phyloP scores from a whole-genome alignment of 1,140 invertebrate species.

The Camponotus pennsylvanicus region DNA sequence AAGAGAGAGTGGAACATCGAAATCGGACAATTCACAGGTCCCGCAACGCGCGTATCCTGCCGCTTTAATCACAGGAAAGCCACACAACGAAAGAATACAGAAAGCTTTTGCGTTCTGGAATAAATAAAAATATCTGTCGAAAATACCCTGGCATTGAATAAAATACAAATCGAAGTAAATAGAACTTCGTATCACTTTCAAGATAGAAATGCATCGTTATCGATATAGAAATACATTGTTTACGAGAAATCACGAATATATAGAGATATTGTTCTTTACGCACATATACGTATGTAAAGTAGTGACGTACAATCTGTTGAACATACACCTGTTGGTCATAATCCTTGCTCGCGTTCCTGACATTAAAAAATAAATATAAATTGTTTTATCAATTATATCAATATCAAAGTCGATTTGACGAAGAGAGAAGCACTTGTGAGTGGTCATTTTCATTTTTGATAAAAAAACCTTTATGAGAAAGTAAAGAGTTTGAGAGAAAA shows the following conservation, averaged over 20 bases:
- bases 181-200: conserved; percentile 4
- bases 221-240: not conserved
- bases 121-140: conserved; percentile 72
- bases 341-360: not conserved
- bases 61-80: conserved; percentile 66
- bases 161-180: not conserved
- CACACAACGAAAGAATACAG: conserved; percentile 81
- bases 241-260: too few species aligned
- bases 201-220: conserved; percentile 24
- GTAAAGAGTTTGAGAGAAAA: not conserved
- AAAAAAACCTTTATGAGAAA: not conserved
- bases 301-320: not conserved
- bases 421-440: not conserved
- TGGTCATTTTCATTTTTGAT: not conserved
- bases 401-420: not conserved
- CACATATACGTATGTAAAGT: not conserved
- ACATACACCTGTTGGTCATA: not conserved
- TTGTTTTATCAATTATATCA: conserved; percentile 22
- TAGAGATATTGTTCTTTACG: conserved; percentile 20
- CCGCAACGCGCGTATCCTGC: conserved; percentile 62
- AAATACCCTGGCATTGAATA: not conserved
- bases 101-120: conserved; percentile 85
- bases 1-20: conserved; percentile 70
- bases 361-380: conserved; percentile 10
- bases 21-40: conserved; percentile 52